These are phyloP conservation scores for Argyra leucocephala DNA, from an alignment of 2,888 invertebrate species.

Conservation along the genomic window DNA sequence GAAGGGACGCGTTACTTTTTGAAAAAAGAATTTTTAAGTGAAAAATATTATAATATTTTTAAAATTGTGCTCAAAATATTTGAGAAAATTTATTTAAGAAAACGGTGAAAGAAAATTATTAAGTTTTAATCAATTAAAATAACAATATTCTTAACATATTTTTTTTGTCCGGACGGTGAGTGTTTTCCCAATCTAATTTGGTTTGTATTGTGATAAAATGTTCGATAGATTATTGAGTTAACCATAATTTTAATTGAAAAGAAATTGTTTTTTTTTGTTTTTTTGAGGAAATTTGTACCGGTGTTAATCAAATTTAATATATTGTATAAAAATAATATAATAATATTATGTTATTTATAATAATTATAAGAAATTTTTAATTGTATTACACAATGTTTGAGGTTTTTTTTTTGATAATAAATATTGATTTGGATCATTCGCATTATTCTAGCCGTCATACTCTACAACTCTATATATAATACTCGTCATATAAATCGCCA, in stretches of 20 bases:
- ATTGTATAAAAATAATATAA: not conserved
- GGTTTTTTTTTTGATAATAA: not conserved
- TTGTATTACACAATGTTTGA: not conserved
- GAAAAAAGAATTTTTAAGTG: conserved; percentile 27
- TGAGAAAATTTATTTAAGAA: not conserved
- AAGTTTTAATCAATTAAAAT: not conserved
- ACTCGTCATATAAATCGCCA: not conserved
- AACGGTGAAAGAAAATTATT: not conserved
- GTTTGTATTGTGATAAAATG: conserved; percentile 3
- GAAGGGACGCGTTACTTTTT: conserved; percentile 40
- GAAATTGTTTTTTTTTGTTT: not conserved
- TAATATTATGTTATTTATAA: not conserved
- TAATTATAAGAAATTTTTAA: not conserved
- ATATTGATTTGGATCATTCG: conserved; percentile 6
- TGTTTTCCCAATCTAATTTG: not conserved
- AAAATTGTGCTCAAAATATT: conserved; percentile 5
- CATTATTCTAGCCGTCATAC: not conserved
- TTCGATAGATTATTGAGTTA: not conserved
- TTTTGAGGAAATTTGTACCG: not conserved
- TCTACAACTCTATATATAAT: not conserved
- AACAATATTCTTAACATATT: not conserved
- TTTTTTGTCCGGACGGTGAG: conserved; percentile 6
- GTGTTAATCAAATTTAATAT: not conserved
- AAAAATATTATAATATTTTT: conserved; percentile 5
- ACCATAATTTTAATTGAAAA: not conserved